A percentile compares a stretch with the other conserved stretches of the same genome.
These are phyloP conservation scores for Apodemia duryi DNA, from an alignment of 2,888 invertebrate species.

Conservation along the genomic window DNA sequence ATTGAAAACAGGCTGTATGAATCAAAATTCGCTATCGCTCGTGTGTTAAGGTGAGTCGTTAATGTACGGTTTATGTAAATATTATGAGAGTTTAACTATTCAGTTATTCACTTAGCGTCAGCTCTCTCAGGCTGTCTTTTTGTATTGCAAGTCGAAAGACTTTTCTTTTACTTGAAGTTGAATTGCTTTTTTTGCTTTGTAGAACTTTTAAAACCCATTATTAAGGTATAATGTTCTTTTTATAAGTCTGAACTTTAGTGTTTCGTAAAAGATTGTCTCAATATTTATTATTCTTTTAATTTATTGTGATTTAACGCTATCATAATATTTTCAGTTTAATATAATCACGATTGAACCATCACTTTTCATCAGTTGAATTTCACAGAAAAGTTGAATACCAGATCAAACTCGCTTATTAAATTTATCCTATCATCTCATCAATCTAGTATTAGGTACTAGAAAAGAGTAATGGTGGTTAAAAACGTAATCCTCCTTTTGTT, in stretches of 20 bases:
- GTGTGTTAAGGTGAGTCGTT: slow-evolving; percentile 48
- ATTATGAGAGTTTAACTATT: slow-evolving; percentile 77
- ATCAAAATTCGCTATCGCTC: slow-evolving; percentile 36
- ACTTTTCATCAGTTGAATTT: slow-evolving; percentile 28
- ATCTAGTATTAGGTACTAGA: background rate
- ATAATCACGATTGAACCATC: background rate
- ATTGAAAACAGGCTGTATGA: slow-evolving; percentile 13
- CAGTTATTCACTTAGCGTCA: slow-evolving; percentile 75
- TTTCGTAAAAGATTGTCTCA: slow-evolving; percentile 38
- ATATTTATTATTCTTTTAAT: background rate
- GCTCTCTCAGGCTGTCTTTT: slow-evolving; percentile 61
- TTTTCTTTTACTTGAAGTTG: slow-evolving; percentile 40
- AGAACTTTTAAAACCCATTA: slow-evolving; percentile 29
- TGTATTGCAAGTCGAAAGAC: slow-evolving; percentile 56
- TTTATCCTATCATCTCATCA: background rate
- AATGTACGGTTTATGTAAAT: slow-evolving; percentile 76
- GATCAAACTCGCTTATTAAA: background rate
- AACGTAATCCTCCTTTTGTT: no score
- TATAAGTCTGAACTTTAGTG: slow-evolving; percentile 12
- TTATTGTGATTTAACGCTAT: background rate
- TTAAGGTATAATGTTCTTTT: slow-evolving; percentile 20
- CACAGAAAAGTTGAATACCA: no score
- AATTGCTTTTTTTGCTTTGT: slow-evolving; percentile 37
- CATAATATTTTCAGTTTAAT: no score
- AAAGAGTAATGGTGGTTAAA: no score